Evolutionary conservation across 2,797 vertebrate genomes (phyloP), one percentile per base, ranked within the genome.

Genomic region (Hyperoplus immaculatus): DNA sequence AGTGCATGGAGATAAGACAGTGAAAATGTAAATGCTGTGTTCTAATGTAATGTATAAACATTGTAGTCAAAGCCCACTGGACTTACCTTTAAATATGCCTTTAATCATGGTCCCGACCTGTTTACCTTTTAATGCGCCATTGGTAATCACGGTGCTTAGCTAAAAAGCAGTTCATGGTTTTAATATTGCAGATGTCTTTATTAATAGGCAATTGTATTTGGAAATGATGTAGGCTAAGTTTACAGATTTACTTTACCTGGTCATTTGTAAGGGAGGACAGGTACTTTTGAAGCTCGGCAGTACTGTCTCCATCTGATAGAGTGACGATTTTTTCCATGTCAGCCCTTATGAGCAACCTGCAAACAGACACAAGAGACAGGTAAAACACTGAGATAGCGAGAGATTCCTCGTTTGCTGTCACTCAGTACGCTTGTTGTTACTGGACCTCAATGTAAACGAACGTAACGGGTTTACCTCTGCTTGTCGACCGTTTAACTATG

Each of bases 71-170:
- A 7, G 43, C 10, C 6, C 43, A 45, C 43, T 45, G 11, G 8
- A 56, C 69, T 81, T 91, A 99, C 98, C 98, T 97, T 91, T 97
- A 83, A 99, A 96, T 87, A 99, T 93, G 70, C 93, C 95, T 92
- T 96, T 97, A 21, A 99, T 94, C 75, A 97, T 73, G 1, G 92
- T 62, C 4, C 96, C 94, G 29, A 94, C 91, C 36, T 94, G 93
- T 84, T 94, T 96, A 1, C 97, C 96, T 84, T 95, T 97, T 66
- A 99, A 82, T 1, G 97, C 96, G 36, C 94, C 94, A 38, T 88
- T 94, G 38, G 95, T 97, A 74, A 99, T 93, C n/a, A 95, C 78
- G 0, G 83, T 68, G 3, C 82, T 90, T 39, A 99, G 84, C 98
- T 99, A 86, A 89, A 67, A 53, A 75, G 4, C 11, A 89, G 18